These are phyloP conservation scores for Octopus sinensis DNA, from an alignment of 1,140 invertebrate genomes.

Conservation along the genomic window DNA sequence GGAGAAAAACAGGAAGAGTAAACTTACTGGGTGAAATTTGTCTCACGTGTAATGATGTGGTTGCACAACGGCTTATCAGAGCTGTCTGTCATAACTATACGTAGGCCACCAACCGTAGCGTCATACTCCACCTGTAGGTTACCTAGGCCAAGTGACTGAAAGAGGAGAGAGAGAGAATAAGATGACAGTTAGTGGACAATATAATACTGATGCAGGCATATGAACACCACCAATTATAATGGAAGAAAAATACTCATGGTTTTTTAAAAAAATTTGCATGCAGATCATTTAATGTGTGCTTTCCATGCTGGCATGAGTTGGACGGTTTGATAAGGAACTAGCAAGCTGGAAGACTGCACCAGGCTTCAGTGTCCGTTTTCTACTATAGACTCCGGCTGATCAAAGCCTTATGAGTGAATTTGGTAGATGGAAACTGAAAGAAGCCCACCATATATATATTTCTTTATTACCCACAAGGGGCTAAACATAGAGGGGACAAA, in stretches of 20 bases:
- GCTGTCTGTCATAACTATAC: slow-evolving; percentile 57
- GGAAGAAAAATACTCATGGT: background rate
- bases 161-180: slow-evolving; percentile 9
- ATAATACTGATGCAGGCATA: background rate
- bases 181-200: background rate
- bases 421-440: no score
- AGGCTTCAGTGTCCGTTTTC: no score
- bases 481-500: no score
- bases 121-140: slow-evolving; percentile 60
- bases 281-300: background rate
- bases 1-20: no score
- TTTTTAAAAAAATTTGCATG: background rate
- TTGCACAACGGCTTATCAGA: slow-evolving; percentile 57
- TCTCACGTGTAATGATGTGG: slow-evolving; percentile 60
- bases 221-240: background rate
- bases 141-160: slow-evolving; percentile 52
- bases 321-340: no score
- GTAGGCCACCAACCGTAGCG: slow-evolving; percentile 58
- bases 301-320: background rate
- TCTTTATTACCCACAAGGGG: no score
- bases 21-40: slow-evolving; percentile 45
- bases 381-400: no score
- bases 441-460: no score
- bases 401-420: no score
- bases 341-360: no score